Conservation (phyloP, 2,797 vertebrate species). For the Pagetopsis macropterus region DNA sequence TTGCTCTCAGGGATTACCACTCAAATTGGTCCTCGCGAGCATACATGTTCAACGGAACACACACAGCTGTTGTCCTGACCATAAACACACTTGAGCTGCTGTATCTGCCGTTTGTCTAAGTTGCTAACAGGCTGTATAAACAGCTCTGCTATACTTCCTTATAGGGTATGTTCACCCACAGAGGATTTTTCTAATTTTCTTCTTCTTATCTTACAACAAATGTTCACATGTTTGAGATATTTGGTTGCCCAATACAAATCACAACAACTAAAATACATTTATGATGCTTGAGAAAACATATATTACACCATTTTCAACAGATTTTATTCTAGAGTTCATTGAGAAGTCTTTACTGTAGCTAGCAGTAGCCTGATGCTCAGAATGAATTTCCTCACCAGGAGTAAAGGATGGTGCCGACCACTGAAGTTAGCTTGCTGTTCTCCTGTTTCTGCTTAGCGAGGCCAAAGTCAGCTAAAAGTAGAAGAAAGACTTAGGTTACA, state of each 20-base stretch:
- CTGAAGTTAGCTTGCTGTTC: conserved; percentile 89
- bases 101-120: not conserved
- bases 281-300: not conserved
- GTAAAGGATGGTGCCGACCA: conserved; percentile 92
- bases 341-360: not conserved
- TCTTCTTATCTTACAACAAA: not conserved
- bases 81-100: conserved; percentile 8
- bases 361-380: not conserved
- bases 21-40: not conserved
- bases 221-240: not conserved
- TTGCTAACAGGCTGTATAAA: not conserved
- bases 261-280: not conserved
- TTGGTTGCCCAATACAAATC: no score
- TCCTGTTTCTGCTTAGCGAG: conserved; percentile 94
- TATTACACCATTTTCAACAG: not conserved
- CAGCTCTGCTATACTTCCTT: not conserved
- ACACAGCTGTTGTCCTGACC: not conserved
- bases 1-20: not conserved
- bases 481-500: not conserved
- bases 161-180: not conserved
- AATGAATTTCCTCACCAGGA: conserved; percentile 85
- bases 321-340: not conserved
- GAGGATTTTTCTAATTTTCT: not conserved
- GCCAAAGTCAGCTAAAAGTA: conserved; percentile 89
- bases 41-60: not conserved